A percentile compares a stretch with the other conserved stretches of the same genome.
phyloP scores from a whole-genome alignment of 2,113 vertebrate species.

The Anser brachyrhynchus region DNA sequence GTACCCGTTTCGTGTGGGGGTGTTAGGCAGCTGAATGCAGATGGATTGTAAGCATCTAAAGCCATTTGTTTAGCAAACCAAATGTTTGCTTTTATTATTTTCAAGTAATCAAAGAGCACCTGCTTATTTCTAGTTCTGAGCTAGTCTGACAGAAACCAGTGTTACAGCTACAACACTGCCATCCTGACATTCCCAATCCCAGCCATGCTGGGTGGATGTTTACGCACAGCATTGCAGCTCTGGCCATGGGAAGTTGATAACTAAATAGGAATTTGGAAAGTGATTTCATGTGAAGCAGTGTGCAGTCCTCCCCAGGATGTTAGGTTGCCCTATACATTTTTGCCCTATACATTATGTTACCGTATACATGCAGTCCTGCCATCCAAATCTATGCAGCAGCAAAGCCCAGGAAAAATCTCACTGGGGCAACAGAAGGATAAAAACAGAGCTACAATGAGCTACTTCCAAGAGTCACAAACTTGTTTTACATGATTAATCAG shows the following conservation, averaged over 20 bases:
- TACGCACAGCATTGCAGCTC: neutral
- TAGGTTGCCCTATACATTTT: neutral
- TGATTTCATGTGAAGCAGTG: neutral
- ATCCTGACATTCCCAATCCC: neutral
- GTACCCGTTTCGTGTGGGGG: neutral
- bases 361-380: neutral
- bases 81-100: conserved; percentile 49
- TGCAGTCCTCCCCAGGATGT: accelerated
- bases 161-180: neutral
- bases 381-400: neutral
- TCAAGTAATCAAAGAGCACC: conserved; percentile 38
- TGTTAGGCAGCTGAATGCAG: neutral
- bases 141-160: neutral
- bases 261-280: neutral
- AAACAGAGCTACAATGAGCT: neutral
- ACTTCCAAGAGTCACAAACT: neutral
- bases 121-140: conserved; percentile 20
- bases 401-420: neutral
- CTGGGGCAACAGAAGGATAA: neutral
- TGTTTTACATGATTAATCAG: accelerated
- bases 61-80: conserved; percentile 51
- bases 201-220: neutral
- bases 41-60: conserved; percentile 23
- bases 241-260: neutral
- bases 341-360: too few relatives aligned